Conservation (phyloP, 2,113 vertebrate genomes). For the Bufo gargarizans region DNA sequence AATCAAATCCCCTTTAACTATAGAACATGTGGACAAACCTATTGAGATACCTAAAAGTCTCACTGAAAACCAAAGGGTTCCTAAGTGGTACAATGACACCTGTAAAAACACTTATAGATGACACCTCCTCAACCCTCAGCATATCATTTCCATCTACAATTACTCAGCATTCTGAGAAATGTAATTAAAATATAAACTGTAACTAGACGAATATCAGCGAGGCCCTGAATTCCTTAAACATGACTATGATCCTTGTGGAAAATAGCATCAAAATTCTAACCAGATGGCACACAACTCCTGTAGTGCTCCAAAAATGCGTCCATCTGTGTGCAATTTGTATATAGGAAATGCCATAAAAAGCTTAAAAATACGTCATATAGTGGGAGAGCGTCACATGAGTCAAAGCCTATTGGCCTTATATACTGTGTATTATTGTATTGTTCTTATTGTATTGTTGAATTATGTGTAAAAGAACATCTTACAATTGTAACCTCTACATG, state of each 20-base stretch:
- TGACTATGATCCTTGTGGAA: constrained; percentile 18
- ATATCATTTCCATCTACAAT: constrained; percentile 24
- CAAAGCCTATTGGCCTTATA: not conserved
- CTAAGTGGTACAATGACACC: not conserved
- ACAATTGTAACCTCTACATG: too few relatives aligned
- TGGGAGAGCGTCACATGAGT: constrained; percentile 19
- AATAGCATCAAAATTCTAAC: constrained; percentile 27
- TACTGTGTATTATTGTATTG: not conserved
- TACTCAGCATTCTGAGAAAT: constrained; percentile 4
- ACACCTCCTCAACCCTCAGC: constrained; percentile 3
- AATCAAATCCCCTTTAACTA: too few relatives aligned
- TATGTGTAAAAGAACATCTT: not conserved
- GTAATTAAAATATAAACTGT: constrained; percentile 24
- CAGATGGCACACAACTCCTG: constrained; percentile 33
- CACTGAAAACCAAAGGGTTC: not conserved
- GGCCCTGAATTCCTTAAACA: not conserved
- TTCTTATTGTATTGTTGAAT: not conserved
- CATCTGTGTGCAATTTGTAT: constrained; percentile 43
- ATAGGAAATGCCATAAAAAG: constrained; percentile 23
- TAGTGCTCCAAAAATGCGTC: not conserved
- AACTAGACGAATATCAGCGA: constrained; percentile 11
- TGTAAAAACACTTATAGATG: not conserved
- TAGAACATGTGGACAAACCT: not conserved
- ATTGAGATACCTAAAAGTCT: not conserved
- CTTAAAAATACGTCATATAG: not conserved